Evolutionary conservation across 2,797 vertebrate species (phyloP), one percentile per base, ranked within the genome.

Genomic region (Macropodus opercularis): DNA sequence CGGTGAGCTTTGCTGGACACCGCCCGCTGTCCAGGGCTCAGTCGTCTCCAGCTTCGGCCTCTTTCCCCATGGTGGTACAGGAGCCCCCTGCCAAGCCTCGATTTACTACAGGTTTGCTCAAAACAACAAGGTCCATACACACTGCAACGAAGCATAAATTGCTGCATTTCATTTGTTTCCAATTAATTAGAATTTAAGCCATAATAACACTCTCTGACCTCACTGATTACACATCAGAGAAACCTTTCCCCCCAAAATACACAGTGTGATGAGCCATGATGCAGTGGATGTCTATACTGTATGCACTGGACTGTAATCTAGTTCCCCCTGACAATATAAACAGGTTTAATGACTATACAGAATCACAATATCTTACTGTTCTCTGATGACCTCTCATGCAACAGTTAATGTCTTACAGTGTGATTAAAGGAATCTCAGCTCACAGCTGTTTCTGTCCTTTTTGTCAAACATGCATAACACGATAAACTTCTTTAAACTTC

Each of bases 11-110:
- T 4, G 44, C 77, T 0, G 81, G 54, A 7, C 87, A 90, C 36
- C 84, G 97, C 3, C 97, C 96, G 13, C 94, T 99, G 32, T 98
- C 96, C 55, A 92, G 97, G 42, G 96, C 97, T 0, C 96, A 98
- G 87, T 99, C 97, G 1, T 98, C 96, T 0, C 97, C 97, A 0
- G 97, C 97, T 4, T 95, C 97, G 0, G 94, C 97, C 64, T 95
- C 93, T 74, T 96, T 98, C 85, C 96, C 96, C 0, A 91, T 97
- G 87, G 92, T 94, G 0, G 92, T 94, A 26, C 96, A 94, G 84
- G 96, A 99, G 66, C 92, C 96, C 0, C 90, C 95, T 3, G 55
- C 84, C 75, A 98, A 97, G 80, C 95, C 95, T 1, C 92, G 94
- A 27, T 99, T 98, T 72, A 99, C 97, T 35, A 99, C 97, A 91